Base-by-base conservation (phyloP, 2,888 invertebrate species). In the Synanthedon formicaeformis region DNA sequence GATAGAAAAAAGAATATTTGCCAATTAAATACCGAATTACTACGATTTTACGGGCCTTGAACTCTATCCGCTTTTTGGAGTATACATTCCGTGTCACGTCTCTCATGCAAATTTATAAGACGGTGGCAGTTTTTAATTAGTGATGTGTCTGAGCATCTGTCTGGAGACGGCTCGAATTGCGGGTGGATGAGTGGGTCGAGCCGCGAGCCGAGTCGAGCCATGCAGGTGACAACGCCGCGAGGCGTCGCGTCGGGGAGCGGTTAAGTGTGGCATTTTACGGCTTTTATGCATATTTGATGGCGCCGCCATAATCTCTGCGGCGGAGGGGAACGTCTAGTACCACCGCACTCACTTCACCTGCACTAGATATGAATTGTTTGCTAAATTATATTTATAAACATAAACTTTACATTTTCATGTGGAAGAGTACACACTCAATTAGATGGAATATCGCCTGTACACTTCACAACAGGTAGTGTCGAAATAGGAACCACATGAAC, bases 221-320 rank as follows among this genome's bases (percentile, higher is more conserved):
- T 67, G 68, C 81, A 81, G 81, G 81, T 80, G 82, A 77, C 79
- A 77, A 69, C 75, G 72, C 69, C 67, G 69, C 66, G 66, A 59
- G 66, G 73, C 75, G 78, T 64, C 72, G 73, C 75, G 78, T 64
- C 72, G 73, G 76, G 74, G 75, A 72, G 78, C 83, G 81, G 83
- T 88, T 85, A 86, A 87, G 80, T 85, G 84, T 79, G 81, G 77
- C 81, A 86, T 87, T 87, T 87, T 87, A 87, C 83, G 78, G 83
- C 86, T 83, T 87, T 87, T 86, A 85, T 88, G 88, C 88, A 88
- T 88, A 88, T 87, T 88, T 88, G 81, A 88, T 85, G 85, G 79
- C 78, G 67, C 78, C 82, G 76, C 80, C 84, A 86, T 87, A 86
- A 86, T 86, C 86, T 85, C 75, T 81, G 84, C 75, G 75, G 73